Conservation (phyloP, 2,888 invertebrate genomes). For the Protodeltote pygarga region DNA sequence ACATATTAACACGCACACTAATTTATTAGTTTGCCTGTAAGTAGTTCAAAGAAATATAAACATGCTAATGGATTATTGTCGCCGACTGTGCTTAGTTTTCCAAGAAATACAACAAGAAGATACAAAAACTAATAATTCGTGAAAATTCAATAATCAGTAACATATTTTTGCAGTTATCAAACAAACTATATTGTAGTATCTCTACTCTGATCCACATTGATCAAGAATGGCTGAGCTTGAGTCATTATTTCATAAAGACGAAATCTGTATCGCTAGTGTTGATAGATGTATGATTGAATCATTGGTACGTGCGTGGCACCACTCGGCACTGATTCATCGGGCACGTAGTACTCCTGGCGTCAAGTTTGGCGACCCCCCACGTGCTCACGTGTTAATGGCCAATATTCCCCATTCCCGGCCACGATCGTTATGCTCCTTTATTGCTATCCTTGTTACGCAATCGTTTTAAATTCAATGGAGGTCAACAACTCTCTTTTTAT, state of each 20-base stretch:
- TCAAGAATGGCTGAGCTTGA: slow-evolving; percentile 17
- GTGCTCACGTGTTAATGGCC: slow-evolving; percentile 76
- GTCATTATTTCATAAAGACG: slow-evolving; percentile 35
- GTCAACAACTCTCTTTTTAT: slow-evolving; percentile 63
- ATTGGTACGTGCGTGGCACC: slow-evolving; percentile 47
- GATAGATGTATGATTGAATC: slow-evolving; percentile 43
- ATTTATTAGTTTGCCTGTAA: no score
- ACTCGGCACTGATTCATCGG: slow-evolving; percentile 45
- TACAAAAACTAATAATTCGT: no score
- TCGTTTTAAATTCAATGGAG: slow-evolving; percentile 62
- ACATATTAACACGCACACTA: no score
- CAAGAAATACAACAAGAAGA: no score
- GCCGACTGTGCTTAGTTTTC: no score
- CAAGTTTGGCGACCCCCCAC: slow-evolving; percentile 77
- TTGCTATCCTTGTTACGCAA: slow-evolving; percentile 68
- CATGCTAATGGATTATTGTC: no score
- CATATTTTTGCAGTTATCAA: no score
- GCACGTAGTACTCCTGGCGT: slow-evolving; percentile 53
- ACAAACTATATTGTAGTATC: no score
- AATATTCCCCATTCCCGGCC: slow-evolving; percentile 71
- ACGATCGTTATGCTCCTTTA: slow-evolving; percentile 56
- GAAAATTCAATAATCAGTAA: no score
- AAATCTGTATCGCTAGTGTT: slow-evolving; percentile 14
- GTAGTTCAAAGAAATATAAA: no score
- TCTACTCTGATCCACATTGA: slow-evolving; percentile 11